Evolutionary conservation across 2,888 invertebrate genomes (phyloP), one percentile per base, ranked within the genome.

Genomic region (Megamerina dolium): DNA sequence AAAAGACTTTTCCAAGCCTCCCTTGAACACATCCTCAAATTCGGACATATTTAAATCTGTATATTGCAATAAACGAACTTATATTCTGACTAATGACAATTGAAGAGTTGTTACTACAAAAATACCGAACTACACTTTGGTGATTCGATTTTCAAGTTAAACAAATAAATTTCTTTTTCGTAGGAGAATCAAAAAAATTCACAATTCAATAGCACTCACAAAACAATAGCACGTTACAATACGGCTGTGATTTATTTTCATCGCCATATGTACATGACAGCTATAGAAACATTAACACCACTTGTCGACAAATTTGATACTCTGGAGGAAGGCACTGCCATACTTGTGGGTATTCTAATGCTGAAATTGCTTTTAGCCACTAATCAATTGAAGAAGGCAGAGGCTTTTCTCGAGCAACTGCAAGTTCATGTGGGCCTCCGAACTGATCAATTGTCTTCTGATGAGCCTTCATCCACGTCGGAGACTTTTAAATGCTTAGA

Each of bases 171-270:
- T n/a, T n/a, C n/a, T n/a, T n/a, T n/a, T n/a, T n/a, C n/a, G n/a
- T n/a, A n/a, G n/a, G n/a, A n/a, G n/a, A n/a, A n/a, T n/a, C n/a
- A n/a, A n/a, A n/a, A n/a, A n/a, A n/a, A n/a, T n/a, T n/a, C n/a
- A n/a, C n/a, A n/a, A n/a, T n/a, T n/a, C n/a, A n/a, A n/a, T n/a
- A n/a, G n/a, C n/a, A n/a, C n/a, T n/a, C n/a, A n/a, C n/a, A n/a
- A n/a, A n/a, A 57, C 64, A 5, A 58, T 65, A 40, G 59, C 60
- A 2, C 52, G 55, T 2, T 68, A 67, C 43, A 72, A 73, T 43
- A 64, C 59, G 47, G 68, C 71, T 1, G 61, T 70, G 2, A 56
- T 72, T 4, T 61, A 70, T 30, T 73, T 61, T 37, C 69, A 72
- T 48, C 58, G 66, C 12, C 64, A 65, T 19, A 68, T 71, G 61